Conservation (phyloP, 2,888 invertebrate species). For the Thymelicus lineola region DNA sequence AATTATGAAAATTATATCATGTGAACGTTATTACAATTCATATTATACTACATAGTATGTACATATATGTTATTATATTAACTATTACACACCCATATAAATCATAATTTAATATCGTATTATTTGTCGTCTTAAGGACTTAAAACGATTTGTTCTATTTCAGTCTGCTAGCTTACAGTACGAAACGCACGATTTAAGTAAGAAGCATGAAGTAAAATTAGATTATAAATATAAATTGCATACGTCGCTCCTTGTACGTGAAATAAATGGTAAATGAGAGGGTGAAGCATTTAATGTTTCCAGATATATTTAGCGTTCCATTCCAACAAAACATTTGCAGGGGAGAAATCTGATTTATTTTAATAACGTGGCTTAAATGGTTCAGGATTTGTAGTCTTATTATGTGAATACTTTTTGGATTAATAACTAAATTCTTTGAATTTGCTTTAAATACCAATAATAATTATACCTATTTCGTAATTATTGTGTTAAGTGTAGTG, state of each 20-base stretch:
- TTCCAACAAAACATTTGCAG: slow-evolving; percentile 52
- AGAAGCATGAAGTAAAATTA: slow-evolving; percentile 8
- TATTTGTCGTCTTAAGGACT: too few relatives aligned
- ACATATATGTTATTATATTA: too few relatives aligned
- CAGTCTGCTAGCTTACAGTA: neutral
- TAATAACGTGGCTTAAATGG: slow-evolving; percentile 16
- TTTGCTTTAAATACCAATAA: neutral
- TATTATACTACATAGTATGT: too few relatives aligned
- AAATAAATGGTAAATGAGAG: slow-evolving; percentile 39
- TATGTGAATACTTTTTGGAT: neutral
- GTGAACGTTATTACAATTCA: too few relatives aligned
- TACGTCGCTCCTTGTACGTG: slow-evolving; percentile 25
- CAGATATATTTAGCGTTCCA: slow-evolving; percentile 52
- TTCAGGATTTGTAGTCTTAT: slow-evolving; percentile 3
- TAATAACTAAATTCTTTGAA: neutral
- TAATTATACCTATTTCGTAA: too few relatives aligned
- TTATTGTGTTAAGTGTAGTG: too few relatives aligned
- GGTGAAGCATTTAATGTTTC: slow-evolving; percentile 46
- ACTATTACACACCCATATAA: too few relatives aligned
- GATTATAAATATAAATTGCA: slow-evolving; percentile 29
- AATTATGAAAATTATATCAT: too few relatives aligned
- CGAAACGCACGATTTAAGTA: slow-evolving; percentile 7
- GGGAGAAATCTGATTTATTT: slow-evolving; percentile 41
- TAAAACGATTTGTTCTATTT: neutral
- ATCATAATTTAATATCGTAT: too few relatives aligned